phyloP scores from a whole-genome alignment of 53 echinoderm and acorn worm genomes.

The Antedon mediterranea region DNA sequence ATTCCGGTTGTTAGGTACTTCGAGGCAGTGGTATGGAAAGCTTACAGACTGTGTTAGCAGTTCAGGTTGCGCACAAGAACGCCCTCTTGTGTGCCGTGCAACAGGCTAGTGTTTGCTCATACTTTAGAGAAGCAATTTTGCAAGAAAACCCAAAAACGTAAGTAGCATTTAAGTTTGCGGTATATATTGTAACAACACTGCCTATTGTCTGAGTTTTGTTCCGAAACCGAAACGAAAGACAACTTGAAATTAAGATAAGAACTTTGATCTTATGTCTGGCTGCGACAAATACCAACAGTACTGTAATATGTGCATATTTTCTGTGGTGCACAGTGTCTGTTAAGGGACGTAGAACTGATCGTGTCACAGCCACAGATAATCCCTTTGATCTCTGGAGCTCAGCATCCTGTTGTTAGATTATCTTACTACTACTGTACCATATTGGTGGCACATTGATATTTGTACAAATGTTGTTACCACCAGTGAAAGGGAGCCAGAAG shows the following conservation, averaged over 20 bases:
- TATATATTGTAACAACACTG: no score
- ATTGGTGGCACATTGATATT: not conserved
- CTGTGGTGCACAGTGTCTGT: no score
- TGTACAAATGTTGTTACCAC: not conserved
- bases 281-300: no score
- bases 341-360: no score
- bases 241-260: no score
- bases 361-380: no score
- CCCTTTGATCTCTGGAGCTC: no score
- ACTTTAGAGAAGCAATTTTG: not conserved
- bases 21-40: constrained; percentile 45
- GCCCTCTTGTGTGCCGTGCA: constrained; percentile 67
- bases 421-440: not conserved
- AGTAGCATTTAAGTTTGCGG: not conserved
- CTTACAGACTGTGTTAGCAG: constrained; percentile 47
- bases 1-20: constrained; percentile 31
- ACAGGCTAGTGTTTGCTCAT: constrained; percentile 65
- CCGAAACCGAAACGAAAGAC: no score
- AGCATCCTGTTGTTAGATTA: no score
- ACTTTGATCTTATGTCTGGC: no score
- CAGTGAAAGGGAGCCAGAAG: constrained; percentile 8
- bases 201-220: no score
- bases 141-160: not conserved
- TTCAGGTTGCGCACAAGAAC: constrained; percentile 82
- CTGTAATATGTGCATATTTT: no score